Evolutionary conservation across 1,140 invertebrate genomes (phyloP), one percentile per base, ranked within the genome.

Genomic region (Drosophila sp.): DNA sequence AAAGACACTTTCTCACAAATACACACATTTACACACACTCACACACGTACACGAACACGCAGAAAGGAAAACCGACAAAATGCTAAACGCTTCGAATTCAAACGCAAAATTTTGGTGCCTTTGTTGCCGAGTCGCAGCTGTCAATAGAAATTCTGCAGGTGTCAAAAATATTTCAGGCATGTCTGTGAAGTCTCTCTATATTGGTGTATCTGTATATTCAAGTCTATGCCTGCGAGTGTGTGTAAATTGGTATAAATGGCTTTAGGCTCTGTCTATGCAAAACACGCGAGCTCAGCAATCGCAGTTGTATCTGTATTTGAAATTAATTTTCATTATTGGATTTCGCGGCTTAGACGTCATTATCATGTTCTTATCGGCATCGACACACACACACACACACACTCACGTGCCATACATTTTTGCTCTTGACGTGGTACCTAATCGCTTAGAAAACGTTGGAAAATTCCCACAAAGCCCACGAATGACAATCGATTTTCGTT

Each of bases 271-370:
- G 32, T n/a, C 8, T 21, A 40, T 16, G 18, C 7, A 76, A 72
- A 25, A 50, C 46, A 27, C 13, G 46, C 46, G 21, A 9, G 25
- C 21, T 77, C 69, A 70, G 75, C 79, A 78, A 82, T 78, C 82
- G 75, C 79, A 40, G 18, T 76, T 75, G 14, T 48, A 4, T 11
- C 18, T 59, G 50, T 57, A 66, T 67, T 65, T 59, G 72, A 89
- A 89, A 87, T 89, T 89, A 87, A 87, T 87, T 87, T 89, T 89
- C 76, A 87, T 87, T 87, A 89, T 87, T 89, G 83, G 79, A 83
- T 87, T 87, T 66, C 70, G 76, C 79, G 76, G 80, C 79, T 89
- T 89, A 87, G 83, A 83, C 76, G 69, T 89, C 83, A 87, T 82
- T 89, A 89, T 89, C 76, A 36, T 70, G 76, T 87, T 79, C 79